Conservation (phyloP, 2,888 invertebrate genomes). For the Oscheius sp. region DNA sequence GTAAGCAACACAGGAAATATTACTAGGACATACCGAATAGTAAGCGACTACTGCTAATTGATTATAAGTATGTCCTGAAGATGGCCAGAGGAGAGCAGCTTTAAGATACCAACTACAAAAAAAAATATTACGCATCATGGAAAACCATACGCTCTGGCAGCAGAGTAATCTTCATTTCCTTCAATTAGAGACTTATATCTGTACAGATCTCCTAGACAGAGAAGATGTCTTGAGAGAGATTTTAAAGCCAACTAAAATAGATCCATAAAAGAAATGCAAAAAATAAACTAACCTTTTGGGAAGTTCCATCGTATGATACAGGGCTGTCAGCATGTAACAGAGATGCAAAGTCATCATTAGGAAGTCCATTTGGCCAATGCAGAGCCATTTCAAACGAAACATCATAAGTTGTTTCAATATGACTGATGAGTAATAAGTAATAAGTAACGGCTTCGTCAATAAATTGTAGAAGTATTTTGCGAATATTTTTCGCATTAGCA, state of each 20-base stretch:
- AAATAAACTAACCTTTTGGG: constrained; percentile 26
- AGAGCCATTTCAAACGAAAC: constrained; percentile 78
- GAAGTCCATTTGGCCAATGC: constrained; percentile 36
- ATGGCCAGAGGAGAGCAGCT: constrained; percentile 91
- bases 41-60: constrained; percentile 90
- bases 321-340: constrained; percentile 10
- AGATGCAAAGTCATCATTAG: constrained; percentile 28
- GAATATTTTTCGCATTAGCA: constrained; percentile 15
- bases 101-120: constrained; percentile 84
- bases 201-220: constrained; percentile 91
- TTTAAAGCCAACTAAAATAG: constrained; percentile 47
- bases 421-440: constrained; percentile 83
- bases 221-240: constrained; percentile 87
- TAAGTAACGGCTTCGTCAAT: constrained; percentile 75
- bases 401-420: constrained; percentile 82
- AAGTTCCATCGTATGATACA: background rate
- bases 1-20: constrained; percentile 7
- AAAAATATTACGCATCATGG: background rate
- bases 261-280: background rate
- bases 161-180: constrained; percentile 82
- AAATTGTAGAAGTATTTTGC: constrained; percentile 10
- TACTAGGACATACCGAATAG: constrained; percentile 71
- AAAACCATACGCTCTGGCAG: constrained; percentile 43
- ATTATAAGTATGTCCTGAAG: constrained; percentile 93
- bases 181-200: constrained; percentile 85